Conservation (phyloP, 2,113 vertebrate genomes). For the Anhinga rufa region DNA sequence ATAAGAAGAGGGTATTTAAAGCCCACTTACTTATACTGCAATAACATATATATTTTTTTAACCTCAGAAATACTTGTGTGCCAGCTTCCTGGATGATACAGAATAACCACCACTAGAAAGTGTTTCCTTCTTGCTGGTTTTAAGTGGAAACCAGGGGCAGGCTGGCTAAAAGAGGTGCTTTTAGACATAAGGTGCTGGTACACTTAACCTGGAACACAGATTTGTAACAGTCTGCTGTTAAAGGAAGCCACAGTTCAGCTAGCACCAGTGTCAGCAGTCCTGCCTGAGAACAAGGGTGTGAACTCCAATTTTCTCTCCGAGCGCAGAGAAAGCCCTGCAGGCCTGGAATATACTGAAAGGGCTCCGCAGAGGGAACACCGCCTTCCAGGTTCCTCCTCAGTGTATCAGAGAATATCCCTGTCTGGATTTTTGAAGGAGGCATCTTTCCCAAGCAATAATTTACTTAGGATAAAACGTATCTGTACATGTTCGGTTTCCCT, state of each 20-base stretch:
- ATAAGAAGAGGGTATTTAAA: neutral
- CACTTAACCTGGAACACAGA: neutral
- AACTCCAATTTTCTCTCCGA: neutral
- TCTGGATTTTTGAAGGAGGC: neutral
- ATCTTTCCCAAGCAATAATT: neutral
- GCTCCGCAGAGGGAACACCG: neutral
- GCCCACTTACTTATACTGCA: neutral
- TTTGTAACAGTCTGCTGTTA: neutral
- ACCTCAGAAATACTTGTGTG: neutral
- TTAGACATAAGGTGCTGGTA: neutral
- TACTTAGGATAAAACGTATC: neutral
- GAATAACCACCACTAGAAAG: neutral
- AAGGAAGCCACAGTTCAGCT: neutral
- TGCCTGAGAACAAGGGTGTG: neutral
- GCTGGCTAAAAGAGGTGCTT: neutral
- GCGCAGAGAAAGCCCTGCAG: neutral
- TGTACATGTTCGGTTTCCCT: neutral
- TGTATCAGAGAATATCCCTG: neutral
- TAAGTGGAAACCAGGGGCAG: neutral
- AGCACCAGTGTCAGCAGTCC: neutral
- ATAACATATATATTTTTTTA: too few species aligned
- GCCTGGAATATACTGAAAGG: neutral
- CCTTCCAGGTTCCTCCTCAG: neutral
- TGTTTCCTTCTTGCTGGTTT: neutral
- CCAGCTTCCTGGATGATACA: neutral